These are phyloP conservation scores for Nemapogon koenigi DNA, from an alignment of 2,888 invertebrate genomes.

Conservation along the genomic window DNA sequence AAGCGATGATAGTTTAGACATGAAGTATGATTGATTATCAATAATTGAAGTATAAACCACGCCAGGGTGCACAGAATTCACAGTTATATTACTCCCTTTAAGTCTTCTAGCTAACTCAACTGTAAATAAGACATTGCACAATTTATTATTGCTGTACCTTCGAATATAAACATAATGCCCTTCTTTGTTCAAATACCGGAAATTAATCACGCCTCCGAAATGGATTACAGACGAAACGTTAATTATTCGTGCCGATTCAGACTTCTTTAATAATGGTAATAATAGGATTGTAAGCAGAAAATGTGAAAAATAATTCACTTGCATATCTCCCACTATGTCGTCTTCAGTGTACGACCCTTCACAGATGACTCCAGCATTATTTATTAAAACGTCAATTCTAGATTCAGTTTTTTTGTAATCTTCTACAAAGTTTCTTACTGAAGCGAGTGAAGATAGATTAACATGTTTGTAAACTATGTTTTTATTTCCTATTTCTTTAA, in stretches of 20 bases:
- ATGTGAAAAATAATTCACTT: slow-evolving; percentile 75
- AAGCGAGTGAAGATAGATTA: slow-evolving; percentile 60
- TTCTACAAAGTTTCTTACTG: slow-evolving; percentile 68
- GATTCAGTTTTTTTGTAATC: slow-evolving; percentile 59
- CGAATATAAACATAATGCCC: slow-evolving; percentile 59
- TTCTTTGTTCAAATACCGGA: slow-evolving; percentile 29
- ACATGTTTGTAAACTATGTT: slow-evolving; percentile 66
- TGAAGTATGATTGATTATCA: slow-evolving; percentile 68
- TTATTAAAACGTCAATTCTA: slow-evolving; percentile 68
- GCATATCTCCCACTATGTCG: slow-evolving; percentile 71
- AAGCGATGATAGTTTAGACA: too few relatives aligned
- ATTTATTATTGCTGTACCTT: slow-evolving; percentile 50
- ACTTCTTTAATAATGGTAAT: slow-evolving; percentile 49
- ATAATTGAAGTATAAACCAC: slow-evolving; percentile 83
- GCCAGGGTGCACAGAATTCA: slow-evolving; percentile 86
- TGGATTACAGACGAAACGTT: slow-evolving; percentile 53
- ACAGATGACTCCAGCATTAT: slow-evolving; percentile 68
- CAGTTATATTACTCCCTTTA: slow-evolving; percentile 67
- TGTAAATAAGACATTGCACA: slow-evolving; percentile 51
- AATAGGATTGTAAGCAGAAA: slow-evolving; percentile 74
- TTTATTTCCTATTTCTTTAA: slow-evolving; percentile 72
- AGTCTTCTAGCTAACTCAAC: slow-evolving; percentile 48
- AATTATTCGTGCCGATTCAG: slow-evolving; percentile 49
- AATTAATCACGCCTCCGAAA: slow-evolving; percentile 34
- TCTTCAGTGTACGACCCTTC: slow-evolving; percentile 62